These are phyloP conservation scores for Sphaerophoria rueppellii DNA, from an alignment of 2,888 invertebrate genomes.

Conservation along the genomic window DNA sequence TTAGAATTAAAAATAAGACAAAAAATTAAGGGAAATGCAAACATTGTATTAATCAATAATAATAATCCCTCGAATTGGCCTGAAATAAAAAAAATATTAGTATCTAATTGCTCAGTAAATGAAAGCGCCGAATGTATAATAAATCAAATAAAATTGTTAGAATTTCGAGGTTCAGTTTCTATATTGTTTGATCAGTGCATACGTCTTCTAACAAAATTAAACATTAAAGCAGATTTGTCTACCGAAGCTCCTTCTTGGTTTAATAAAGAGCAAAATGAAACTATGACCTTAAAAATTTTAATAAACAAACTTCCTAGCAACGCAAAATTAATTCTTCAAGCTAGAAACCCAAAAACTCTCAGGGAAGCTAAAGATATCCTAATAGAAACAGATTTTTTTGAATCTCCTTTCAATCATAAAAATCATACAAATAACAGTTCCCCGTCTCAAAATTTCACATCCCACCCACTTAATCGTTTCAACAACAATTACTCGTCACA, in stretches of 20 bases:
- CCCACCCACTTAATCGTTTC: too few species aligned
- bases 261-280: neutral
- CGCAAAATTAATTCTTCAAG: neutral
- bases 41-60: too few species aligned
- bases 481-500: too few species aligned
- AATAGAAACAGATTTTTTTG: neutral
- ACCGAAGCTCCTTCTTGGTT: neutral
- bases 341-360: neutral
- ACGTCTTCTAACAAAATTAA: neutral
- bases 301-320: neutral
- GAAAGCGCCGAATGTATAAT: neutral
- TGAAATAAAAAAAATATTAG: conserved; percentile 61
- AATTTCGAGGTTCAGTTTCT: neutral
- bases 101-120: neutral
- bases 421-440: too few species aligned
- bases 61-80: too few species aligned
- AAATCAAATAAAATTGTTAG: neutral
- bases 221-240: neutral
- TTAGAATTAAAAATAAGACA: too few species aligned
- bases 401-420: too few species aligned
- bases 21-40: too few species aligned
- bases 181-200: neutral
- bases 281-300: neutral
- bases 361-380: neutral
- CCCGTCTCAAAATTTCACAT: too few species aligned